Conservation (phyloP, 2,797 vertebrate genomes). For the Poeciliopsis infans region DNA sequence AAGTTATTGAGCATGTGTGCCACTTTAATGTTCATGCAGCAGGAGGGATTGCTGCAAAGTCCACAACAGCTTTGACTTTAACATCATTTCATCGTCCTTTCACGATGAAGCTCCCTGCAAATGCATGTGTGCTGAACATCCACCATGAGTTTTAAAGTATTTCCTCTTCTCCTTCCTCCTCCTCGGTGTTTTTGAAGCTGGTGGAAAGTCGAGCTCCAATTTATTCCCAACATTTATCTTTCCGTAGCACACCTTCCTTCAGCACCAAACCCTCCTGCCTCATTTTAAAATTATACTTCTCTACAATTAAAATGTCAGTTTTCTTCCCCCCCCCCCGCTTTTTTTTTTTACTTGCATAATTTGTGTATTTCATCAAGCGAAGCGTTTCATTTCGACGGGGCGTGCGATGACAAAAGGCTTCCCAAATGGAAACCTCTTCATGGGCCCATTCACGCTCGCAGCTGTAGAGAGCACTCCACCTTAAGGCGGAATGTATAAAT, state of each 20-base stretch:
- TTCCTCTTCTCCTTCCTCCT: constrained; percentile 25
- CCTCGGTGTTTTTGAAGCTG: background rate
- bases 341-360: background rate
- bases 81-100: constrained; percentile 83
- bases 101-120: constrained; percentile 67
- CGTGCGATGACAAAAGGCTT: constrained; percentile 9
- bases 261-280: constrained; percentile 5
- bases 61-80: background rate
- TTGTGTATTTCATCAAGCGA: constrained; percentile 29
- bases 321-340: background rate
- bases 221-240: constrained; percentile 12
- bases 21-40: background rate
- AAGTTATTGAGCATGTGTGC: no score
- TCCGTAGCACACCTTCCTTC: background rate
- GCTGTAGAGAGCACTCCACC: constrained; percentile 23
- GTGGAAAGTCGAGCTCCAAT: background rate
- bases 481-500: constrained; percentile 41
- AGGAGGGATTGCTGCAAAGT: background rate
- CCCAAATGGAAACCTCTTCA: constrained; percentile 27
- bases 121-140: background rate
- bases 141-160: constrained; percentile 45
- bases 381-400: constrained; percentile 27
- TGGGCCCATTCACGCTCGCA: constrained; percentile 11
- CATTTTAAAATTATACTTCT: constrained; percentile 16
- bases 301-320: constrained; percentile 26